Evolutionary conservation across 2,113 vertebrate genomes (phyloP), one percentile per base, ranked within the genome.

Genomic region (Vulpes vulpes): DNA sequence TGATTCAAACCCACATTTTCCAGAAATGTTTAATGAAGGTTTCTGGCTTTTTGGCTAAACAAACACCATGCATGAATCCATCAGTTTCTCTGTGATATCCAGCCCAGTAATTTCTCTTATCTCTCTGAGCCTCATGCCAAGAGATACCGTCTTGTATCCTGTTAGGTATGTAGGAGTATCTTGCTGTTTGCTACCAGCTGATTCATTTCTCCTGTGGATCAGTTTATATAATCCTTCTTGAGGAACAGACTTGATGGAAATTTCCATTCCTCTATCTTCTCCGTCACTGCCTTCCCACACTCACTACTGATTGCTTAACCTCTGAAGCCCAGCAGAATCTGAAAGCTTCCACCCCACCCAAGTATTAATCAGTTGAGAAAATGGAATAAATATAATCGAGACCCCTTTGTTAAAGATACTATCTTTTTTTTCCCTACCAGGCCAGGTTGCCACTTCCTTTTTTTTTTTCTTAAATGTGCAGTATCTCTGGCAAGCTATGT

Each of bases 11-110:
- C 30, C 84, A 89, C 53, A 82, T 64, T 89, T 97, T 92, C 22
- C 19, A 93, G 82, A 97, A 97, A 67, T 95, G n/a, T 92, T 97
- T 92, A 93, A 81, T 93, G 43, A 93, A 49, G 11, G 38, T 92
- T 89, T 96, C 62, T 96, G 79, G 30, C 32, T 93, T 85, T 94
- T 88, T 53, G 65, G n/a, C 73, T 89, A 79, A 97, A 89, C 22
- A 98, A 88, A 88, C 25, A 78, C 65, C 30, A 76, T 51, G 15
- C 67, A 57, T 49, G 43, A 94, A 65, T 8, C 19, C 64, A 53
- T 65, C n/a, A 2, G 53, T 71, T 83, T 74, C 89, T 91, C 78
- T 87, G 51, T 90, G 59, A 93, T 80, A 69, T 32, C 51, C 9
- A 85, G 49, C 65, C 74, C 57, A 73, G n/a, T 60, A 67, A 51